Evolutionary conservation across 2,113 vertebrate genomes (phyloP).

Genomic region (Heliornis fulica): DNA sequence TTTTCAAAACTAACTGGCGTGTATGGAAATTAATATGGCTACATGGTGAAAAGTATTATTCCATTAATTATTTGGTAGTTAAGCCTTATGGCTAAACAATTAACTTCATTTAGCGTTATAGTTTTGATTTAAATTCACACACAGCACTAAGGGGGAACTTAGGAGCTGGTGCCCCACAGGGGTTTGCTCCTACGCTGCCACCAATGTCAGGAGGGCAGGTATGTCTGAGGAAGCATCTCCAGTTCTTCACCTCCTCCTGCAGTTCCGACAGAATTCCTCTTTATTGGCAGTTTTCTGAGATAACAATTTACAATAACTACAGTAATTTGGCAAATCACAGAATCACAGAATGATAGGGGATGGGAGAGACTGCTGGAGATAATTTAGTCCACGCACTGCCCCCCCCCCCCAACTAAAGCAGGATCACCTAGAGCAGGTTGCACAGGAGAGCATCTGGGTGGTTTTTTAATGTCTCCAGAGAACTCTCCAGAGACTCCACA

Average conservation of each 20-base stretch:
- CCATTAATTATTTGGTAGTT: neutral
- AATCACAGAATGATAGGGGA: too few relatives aligned
- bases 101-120: neutral
- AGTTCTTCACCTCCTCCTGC: neutral
- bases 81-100: neutral
- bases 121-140: neutral
- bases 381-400: too few relatives aligned
- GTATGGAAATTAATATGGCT: neutral
- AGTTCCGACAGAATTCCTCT: neutral
- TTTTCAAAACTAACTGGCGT: conserved; percentile 10
- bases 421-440: too few relatives aligned
- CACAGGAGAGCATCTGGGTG: too few relatives aligned
- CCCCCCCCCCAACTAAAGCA: too few relatives aligned
- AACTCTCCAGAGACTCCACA: too few relatives aligned
- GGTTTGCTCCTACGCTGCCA: neutral
- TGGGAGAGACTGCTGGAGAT: too few relatives aligned
- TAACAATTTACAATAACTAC: rapidly evolving
- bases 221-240: neutral
- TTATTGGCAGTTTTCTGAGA: neutral
- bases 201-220: neutral
- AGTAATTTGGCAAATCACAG: neutral
- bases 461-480: too few relatives aligned
- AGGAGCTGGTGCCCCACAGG: neutral
- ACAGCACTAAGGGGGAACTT: neutral
- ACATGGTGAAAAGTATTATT: conserved; percentile 49